Evolutionary conservation across 2,797 vertebrate species (phyloP), one percentile per base, ranked within the genome.

Genomic region (Acrocephalus scirpaceus): DNA sequence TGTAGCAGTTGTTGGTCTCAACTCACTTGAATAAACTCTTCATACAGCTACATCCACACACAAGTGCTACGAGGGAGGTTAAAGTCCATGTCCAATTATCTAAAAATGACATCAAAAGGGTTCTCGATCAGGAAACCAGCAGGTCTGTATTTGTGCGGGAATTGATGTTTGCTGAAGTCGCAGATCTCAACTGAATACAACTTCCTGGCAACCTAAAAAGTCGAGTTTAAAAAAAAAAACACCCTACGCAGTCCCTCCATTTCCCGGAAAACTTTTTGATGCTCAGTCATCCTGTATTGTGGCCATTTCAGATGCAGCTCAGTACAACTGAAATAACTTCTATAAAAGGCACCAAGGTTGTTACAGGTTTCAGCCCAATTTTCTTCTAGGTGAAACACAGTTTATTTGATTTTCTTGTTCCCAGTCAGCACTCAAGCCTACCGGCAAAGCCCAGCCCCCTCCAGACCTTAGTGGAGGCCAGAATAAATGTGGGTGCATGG

Each of bases 191-290:
- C 88, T 69, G 88, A 91, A 75, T 71, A 70, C 80, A 70, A 96
- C 93, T 97, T 97, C 97, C 97, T 97, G 95, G 88, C 94, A 92
- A 90, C 90, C 67, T 75, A 88, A 94, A 86, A 92, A 94, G 64
- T 87, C 53, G 64, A 64, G 75, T 74, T 89, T 21, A 47, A 77
- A 92, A 83, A 62, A 62, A 70, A 84, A n/a, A 0, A 1, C 47
- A 34, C 5, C 16, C 38, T 50, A 53, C 6, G 3, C 73, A 36
- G 78, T 72, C 40, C 70, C 61, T 74, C 40, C 36, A 0, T 79
- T 96, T 91, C 91, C 94, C 19, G 87, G 93, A 90, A 95, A 95
- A 87, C 72, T 61, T 81, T 77, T 91, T 79, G 72, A 57, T 92
- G 57, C 61, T 74, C 69, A 54, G 53, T 92, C 91, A 77, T 92